Conservation (phyloP, 2,888 invertebrate genomes). For the Drosophila greeni region DNA sequence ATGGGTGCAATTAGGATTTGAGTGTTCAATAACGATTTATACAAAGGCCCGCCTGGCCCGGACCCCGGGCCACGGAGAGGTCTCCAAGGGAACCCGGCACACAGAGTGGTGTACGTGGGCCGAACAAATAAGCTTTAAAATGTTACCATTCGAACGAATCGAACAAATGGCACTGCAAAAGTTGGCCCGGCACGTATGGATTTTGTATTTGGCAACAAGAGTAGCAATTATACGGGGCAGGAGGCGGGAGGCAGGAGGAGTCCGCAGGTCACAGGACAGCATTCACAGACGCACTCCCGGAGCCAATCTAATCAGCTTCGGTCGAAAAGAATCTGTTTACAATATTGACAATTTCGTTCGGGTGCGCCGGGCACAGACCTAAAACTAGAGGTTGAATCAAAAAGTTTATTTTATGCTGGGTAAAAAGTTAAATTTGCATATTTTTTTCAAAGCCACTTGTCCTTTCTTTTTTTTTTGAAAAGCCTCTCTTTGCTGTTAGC, state of each 20-base stretch:
- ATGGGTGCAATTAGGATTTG: constrained; percentile 67
- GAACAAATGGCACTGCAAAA: constrained; percentile 53
- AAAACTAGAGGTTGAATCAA: constrained; percentile 40
- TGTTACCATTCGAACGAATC: constrained; percentile 57
- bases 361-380: constrained; percentile 31
- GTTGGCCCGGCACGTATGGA: constrained; percentile 51
- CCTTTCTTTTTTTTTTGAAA: constrained; percentile 38
- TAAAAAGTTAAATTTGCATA: constrained; percentile 66
- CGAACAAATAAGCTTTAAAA: constrained; percentile 62
- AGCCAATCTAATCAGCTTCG: constrained; percentile 66
- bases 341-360: constrained; percentile 66
- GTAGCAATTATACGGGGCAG: constrained; percentile 22
- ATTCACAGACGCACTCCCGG: constrained; percentile 6
- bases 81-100: constrained; percentile 20
- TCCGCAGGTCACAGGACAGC: not conserved
- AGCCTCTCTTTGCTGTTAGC: constrained; percentile 40
- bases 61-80: constrained; percentile 1
- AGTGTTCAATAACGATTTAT: constrained; percentile 69
- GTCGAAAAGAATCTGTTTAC: constrained; percentile 64
- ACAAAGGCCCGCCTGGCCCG: constrained; percentile 32
- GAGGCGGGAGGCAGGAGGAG: not conserved
- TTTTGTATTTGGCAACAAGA: constrained; percentile 34
- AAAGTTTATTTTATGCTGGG: constrained; percentile 62
- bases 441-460: constrained; percentile 47
- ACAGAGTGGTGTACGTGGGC: constrained; percentile 36